Evolutionary conservation across 2,797 vertebrate species (phyloP).

Genomic region (Lepilemur septentrionalis): DNA sequence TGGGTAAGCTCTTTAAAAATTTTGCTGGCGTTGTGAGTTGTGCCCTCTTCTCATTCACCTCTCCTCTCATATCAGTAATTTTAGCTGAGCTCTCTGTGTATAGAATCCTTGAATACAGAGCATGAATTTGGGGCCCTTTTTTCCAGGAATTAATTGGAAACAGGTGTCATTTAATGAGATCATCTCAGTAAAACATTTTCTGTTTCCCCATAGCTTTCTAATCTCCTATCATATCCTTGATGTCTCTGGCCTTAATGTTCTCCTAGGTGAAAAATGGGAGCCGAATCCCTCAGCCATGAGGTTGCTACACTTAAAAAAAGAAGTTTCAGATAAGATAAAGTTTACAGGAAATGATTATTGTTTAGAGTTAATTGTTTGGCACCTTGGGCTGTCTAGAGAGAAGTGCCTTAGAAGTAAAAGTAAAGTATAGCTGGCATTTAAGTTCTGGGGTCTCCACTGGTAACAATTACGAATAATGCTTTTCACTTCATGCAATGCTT

Average conservation of each 20-base stretch:
- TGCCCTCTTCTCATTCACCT: not conserved
- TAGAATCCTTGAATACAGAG: conserved; percentile 20
- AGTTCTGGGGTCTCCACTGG: not conserved
- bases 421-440: conserved; percentile 13
- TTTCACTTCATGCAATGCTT: not conserved
- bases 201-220: not conserved
- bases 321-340: not conserved
- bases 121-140: not conserved
- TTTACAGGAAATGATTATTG: conserved; percentile 10
- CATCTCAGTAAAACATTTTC: not conserved
- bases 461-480: not conserved
- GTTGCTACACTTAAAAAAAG: not conserved
- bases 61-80: not conserved
- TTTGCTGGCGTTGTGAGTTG: not conserved
- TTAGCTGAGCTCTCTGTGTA: conserved; percentile 7
- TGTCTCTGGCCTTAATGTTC: not conserved
- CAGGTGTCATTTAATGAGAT: not conserved
- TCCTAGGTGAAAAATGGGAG: not conserved
- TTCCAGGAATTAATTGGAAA: not conserved
- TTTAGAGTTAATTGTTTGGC: conserved; percentile 37
- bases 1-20: conserved; percentile 20
- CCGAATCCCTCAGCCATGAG: not conserved
- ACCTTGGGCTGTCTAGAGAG: conserved; percentile 49
- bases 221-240: not conserved
- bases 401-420: conserved; percentile 39